Evolutionary conservation across 2,888 invertebrate species (phyloP), one percentile per base, ranked within the genome.

Genomic region (Mellilla xanthometata): DNA sequence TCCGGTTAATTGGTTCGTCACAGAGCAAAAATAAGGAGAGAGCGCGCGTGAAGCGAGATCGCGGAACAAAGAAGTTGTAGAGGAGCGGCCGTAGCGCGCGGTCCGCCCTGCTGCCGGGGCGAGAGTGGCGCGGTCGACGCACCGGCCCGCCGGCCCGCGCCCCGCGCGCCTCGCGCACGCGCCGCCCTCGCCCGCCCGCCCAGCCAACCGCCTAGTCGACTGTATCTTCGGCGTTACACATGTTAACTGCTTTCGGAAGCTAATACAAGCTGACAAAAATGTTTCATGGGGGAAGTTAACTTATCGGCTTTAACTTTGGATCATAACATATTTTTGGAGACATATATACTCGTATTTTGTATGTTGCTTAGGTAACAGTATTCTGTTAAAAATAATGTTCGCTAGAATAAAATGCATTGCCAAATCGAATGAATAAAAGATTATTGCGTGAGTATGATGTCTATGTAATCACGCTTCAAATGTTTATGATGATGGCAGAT

Each of bases 11-110:
- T 54, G 56, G 61, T 68, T 54, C 52, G 60, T 65, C 60, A 57
- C 55, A 45, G 71, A 72, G 74, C 72, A 72, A 80, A 85, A 84
- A 84, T 83, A 83, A 76, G 74, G 71, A 72, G 58, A 61, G 68
- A 68, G 70, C 72, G 77, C 67, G 54, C 39, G 46, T 30, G 11
- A 29, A 67, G 60, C 56, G 58, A 68, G 72, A 63, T 62, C 66
- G 59, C 57, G 60, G 75, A 74, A 82, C 84, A 84, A 87, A 85
- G 82, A 71, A 65, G 55, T 46, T 53, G 55, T 52, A 54, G 4
- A 49, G 51, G 39, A 26, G 38, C 40, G 39, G 40, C 49, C 33
- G 52, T 44, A 62, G 32, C 81, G 75, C 72, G 63, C 61, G 39
- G 33, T 41, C 65, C 64, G 72, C 73, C 67, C 72, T 70, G 62